Percentiles rank a stretch among this genome's conserved stretches.
Conservation (phyloP, 2,113 vertebrate species). For the Bubo blakistoni region DNA sequence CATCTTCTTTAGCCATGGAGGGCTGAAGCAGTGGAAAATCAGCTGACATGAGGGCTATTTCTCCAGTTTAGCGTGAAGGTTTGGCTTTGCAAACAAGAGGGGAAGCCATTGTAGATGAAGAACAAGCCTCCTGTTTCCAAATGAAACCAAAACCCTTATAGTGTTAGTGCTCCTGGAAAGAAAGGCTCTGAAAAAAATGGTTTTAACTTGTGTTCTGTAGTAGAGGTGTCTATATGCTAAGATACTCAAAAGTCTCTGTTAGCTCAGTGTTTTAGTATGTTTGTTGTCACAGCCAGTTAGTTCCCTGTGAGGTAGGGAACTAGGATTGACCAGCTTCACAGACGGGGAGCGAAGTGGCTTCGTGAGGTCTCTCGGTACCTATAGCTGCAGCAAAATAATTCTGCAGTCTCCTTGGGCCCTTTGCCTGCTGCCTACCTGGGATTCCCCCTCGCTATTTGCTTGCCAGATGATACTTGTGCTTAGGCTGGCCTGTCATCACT, state of each 20-base stretch:
- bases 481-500: not conserved
- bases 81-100: not conserved
- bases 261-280: not conserved
- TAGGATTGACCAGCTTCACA: not conserved
- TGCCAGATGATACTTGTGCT: not conserved
- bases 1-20: not conserved
- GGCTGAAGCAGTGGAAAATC: not conserved
- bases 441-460: not conserved
- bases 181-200: not conserved
- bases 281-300: not conserved
- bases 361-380: fast-evolving
- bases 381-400: not conserved
- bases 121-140: not conserved
- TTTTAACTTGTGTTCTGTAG: fast-evolving
- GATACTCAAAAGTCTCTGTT: not conserved
- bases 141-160: not conserved
- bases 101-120: not conserved
- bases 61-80: not conserved
- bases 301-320: not conserved
- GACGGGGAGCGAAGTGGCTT: not conserved
- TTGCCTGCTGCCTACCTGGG: not conserved
- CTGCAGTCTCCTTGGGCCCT: not conserved
- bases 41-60: not conserved
- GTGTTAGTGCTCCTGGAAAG: not conserved
- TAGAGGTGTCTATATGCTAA: not conserved